Base-by-base conservation (phyloP, 2,797 vertebrate species). In the Centroberyx gerrardi region DNA sequence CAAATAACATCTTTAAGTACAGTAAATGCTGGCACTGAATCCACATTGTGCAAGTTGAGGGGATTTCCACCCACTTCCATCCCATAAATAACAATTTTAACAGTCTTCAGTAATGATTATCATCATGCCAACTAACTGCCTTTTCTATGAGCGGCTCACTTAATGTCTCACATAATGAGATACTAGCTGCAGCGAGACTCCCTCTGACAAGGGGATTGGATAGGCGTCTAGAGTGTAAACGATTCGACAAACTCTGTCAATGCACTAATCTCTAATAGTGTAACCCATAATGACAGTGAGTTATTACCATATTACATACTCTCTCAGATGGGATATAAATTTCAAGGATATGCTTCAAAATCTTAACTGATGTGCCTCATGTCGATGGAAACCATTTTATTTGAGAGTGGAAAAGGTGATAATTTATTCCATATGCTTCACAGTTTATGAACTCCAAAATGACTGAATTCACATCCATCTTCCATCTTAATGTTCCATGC, bases 61-160 rank as follows among this genome's bases (percentile, higher is more conserved):
- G 85, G 79, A 68, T 87, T 87, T 89, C 84, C 81, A 74, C 71
- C 68, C 73, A 76, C 76, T 85, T 84, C 80, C 62, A 72, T 58
- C 48, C 48, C 18, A 61, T 86, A 89, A 90, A 92, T 87, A 86
- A 87, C 64, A 72, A 83, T 81, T 74, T 68, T 56, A 62, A 51
- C 64, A 58, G 59, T 72, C 8, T 71, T 83, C 29, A 7, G 62
- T 29, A 3, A 63, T 76, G 66, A 83, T 84, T 81, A 80, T 76
- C 69, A 61, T 82, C 76, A 40, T 10, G 17, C 58, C 8, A 60
- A 68, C 76, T 84, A 44, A 63, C 58, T 60, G 36, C 14, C 17
- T 33, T 36, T 56, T 33, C 54, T 56, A 56, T 33, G 54, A 29
- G 29, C 14, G 18, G 52, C 60, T 76, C n/a, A 33, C 64, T 75